Evolutionary conservation across 2,797 vertebrate genomes (phyloP), one percentile per base, ranked within the genome.

Genomic region (Acipenser oxyrinchus): DNA sequence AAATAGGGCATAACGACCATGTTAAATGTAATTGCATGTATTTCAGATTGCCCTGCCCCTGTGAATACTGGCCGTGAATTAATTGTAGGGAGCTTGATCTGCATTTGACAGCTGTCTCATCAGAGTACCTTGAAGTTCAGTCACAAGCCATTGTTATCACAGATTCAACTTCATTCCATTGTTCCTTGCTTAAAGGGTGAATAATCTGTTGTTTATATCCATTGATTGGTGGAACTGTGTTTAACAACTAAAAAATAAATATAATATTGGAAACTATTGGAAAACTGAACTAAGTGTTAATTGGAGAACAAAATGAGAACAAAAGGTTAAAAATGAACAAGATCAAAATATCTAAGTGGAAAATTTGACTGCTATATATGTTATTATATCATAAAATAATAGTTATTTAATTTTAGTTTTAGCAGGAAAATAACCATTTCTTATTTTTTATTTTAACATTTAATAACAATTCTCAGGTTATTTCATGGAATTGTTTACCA

Each of bases 51-150:
- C 53, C 53, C 53, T 55, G 53, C 53, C 53, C n/a, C 10, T 10
- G 10, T 55, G n/a, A 10, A n/a, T n/a, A 55, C n/a, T 55, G 53
- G 1, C 53, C 9, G 7, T 55, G 53, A 10, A n/a, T 55, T 55
- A 6, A 55, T 55, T 55, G 4, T 10, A 10, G 3, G n/a, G 7
- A 55, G 53, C 53, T 55, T 55, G 53, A n/a, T 55, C 83, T 79
- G 79, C 78, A 7, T 83, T 72, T 71, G 84, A 81, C 87, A 90
- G 86, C 89, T 90, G 88, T 82, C 81, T 8, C 66, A 74, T 75
- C 74, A 69, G 70, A 78, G 75, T 78, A 82, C 78, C 79, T 86
- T 87, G 84, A 86, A 84, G 87, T 84, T 82, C 83, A 82, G 85
- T 84, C 82, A 81, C 77, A 81, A 80, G 71, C 84, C 67, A 82